Conservation (phyloP, 1,140 invertebrate species). For the Limonius californicus region DNA sequence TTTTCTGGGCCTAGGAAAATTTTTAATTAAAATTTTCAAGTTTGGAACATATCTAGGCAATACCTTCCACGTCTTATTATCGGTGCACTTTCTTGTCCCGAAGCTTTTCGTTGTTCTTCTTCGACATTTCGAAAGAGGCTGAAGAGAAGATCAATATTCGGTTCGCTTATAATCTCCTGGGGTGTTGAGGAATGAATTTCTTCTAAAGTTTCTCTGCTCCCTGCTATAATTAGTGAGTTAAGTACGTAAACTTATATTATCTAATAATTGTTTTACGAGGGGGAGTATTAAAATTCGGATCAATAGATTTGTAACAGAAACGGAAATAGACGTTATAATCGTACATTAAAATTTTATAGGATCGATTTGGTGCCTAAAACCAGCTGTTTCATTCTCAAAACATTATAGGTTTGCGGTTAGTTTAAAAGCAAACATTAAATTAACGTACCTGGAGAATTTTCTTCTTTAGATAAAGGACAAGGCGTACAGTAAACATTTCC, state of each 20-base stretch:
- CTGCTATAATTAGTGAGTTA: background rate
- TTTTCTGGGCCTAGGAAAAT: background rate
- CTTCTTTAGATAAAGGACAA: background rate
- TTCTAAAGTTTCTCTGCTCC: background rate
- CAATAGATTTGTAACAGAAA: too few relatives aligned
- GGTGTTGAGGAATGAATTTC: background rate
- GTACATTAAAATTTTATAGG: too few relatives aligned
- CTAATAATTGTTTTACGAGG: too few relatives aligned
- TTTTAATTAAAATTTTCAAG: background rate
- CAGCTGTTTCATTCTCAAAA: too few relatives aligned
- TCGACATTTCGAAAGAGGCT: background rate
- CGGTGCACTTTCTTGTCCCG: background rate
- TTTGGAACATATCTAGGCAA: background rate
- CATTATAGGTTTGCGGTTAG: too few relatives aligned
- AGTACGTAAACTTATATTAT: too few relatives aligned
- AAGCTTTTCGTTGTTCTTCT: background rate
- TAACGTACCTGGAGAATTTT: background rate
- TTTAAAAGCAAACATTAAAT: too few relatives aligned
- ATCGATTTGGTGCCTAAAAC: too few relatives aligned
- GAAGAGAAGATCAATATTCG: constrained; percentile 2
- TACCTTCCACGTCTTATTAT: background rate
- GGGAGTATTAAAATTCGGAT: too few relatives aligned
- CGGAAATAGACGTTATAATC: too few relatives aligned
- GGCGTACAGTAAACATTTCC: background rate
- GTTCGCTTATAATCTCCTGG: background rate